Conservation (phyloP, 2,888 invertebrate genomes). For the Catocala sponsa region DNA sequence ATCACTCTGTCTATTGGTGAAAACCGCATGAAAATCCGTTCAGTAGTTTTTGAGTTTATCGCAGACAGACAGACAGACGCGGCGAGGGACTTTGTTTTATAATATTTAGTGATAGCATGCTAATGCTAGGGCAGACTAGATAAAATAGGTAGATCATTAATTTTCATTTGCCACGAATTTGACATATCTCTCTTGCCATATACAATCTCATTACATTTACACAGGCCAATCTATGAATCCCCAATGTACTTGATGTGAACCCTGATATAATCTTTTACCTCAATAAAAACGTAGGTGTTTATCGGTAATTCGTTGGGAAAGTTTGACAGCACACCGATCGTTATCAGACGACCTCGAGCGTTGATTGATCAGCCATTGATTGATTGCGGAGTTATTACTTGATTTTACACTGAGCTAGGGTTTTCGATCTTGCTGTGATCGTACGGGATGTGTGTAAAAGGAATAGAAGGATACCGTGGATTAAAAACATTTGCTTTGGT, state of each 20-base stretch:
- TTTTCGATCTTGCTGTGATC: not conserved
- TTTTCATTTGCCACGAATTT: too few species aligned
- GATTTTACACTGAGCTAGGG: slow-evolving; percentile 9
- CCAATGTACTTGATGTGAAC: not conserved
- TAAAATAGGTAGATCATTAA: too few species aligned
- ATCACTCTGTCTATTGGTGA: too few species aligned
- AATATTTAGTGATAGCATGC: too few species aligned
- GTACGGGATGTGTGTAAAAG: not conserved
- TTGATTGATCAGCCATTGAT: slow-evolving; percentile 18
- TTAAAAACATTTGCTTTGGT: not conserved
- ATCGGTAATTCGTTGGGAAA: slow-evolving; percentile 11
- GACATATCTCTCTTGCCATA: too few species aligned
- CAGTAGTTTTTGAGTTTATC: too few species aligned
- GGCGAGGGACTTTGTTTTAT: too few species aligned
- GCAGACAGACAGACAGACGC: too few species aligned
- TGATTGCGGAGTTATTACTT: slow-evolving; percentile 23
- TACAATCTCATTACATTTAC: too few species aligned
- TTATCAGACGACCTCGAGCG: slow-evolving; percentile 20
- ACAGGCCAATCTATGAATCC: not conserved
- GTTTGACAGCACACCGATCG: slow-evolving; percentile 17
- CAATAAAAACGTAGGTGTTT: slow-evolving; percentile 11
- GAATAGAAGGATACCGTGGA: not conserved
- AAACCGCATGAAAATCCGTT: too few species aligned
- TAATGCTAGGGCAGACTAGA: too few species aligned
- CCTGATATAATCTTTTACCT: not conserved